A percentile compares a stretch with the other conserved stretches of the same genome.
These are phyloP conservation scores for Chionodraco myersi DNA, from an alignment of 2,113 vertebrate genomes.

Conservation along the genomic window DNA sequence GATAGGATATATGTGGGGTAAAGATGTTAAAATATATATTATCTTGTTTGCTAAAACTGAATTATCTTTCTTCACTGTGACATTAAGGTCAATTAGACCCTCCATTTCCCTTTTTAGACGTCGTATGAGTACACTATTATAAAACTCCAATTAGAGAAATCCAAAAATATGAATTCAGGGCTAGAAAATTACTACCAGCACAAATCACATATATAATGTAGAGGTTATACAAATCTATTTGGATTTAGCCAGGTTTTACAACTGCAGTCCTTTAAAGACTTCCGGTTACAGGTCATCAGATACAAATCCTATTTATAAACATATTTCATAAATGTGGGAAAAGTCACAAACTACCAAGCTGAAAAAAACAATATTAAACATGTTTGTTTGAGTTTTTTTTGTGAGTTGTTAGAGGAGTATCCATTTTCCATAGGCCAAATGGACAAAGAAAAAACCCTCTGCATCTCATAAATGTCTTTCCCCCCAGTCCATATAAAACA, in stretches of 20 bases:
- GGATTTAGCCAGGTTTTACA: not conserved
- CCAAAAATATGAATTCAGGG: not conserved
- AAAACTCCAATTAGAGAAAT: not conserved
- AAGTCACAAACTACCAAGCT: not conserved
- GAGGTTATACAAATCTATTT: not conserved
- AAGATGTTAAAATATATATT: too few species aligned
- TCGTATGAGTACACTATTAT: not conserved
- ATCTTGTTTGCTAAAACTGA: not conserved
- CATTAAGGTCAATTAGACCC: not conserved
- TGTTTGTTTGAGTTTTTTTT: not conserved
- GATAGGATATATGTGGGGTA: too few species aligned
- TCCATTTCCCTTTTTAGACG: not conserved
- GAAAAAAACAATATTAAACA: not conserved
- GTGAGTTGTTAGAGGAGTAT: not conserved
- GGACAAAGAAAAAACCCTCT: not conserved
- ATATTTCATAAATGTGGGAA: not conserved
- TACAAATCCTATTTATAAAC: not conserved
- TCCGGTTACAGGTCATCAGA: not conserved
- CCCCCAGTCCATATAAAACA: slow-evolving; percentile 23
- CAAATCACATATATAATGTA: not conserved
- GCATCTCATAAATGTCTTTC: not conserved
- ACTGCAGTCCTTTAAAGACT: not conserved
- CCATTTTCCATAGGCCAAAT: not conserved
- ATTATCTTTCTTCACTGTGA: not conserved
- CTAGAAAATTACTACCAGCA: not conserved